These are phyloP conservation scores for Linnaemya vulpina DNA, from an alignment of 2,888 invertebrate species.

Conservation along the genomic window DNA sequence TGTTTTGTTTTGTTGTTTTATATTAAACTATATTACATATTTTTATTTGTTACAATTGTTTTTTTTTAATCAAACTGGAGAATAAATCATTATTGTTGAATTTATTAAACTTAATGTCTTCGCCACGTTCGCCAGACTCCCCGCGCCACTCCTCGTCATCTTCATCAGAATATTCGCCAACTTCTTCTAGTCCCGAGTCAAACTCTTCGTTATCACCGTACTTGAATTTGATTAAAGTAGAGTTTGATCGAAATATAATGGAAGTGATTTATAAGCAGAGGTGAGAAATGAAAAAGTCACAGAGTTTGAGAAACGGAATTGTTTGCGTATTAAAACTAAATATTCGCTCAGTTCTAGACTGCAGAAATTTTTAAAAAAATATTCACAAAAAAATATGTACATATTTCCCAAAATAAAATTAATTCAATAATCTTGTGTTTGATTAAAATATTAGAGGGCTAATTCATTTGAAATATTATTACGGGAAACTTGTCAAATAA, in stretches of 20 bases:
- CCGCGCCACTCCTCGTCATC: slow-evolving; percentile 54
- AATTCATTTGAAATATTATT: too few relatives aligned
- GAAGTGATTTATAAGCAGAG: slow-evolving; percentile 80
- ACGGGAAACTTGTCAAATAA: too few relatives aligned
- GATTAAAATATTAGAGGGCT: too few relatives aligned
- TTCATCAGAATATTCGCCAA: slow-evolving; percentile 55
- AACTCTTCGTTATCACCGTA: slow-evolving; percentile 24
- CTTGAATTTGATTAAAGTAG: slow-evolving; percentile 77
- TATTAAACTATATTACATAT: background rate
- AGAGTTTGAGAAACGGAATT: background rate
- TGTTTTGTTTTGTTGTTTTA: slow-evolving; percentile 1
- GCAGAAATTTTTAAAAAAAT: too few relatives aligned
- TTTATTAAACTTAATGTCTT: slow-evolving; percentile 70
- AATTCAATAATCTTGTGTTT: too few relatives aligned
- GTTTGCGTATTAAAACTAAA: background rate
- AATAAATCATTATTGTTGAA: slow-evolving; percentile 67
- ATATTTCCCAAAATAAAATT: background rate
- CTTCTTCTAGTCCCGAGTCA: slow-evolving; percentile 56
- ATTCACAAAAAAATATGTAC: too few relatives aligned
- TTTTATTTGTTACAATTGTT: slow-evolving; percentile 11
- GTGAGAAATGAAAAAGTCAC: slow-evolving; percentile 64
- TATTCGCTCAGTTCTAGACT: background rate
- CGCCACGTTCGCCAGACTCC: slow-evolving; percentile 51
- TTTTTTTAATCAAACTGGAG: slow-evolving; percentile 68
- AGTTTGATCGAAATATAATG: slow-evolving; percentile 82